A percentile compares a stretch with the other conserved stretches of the same genome.
These are phyloP conservation scores for Glomeris marginata DNA, from an alignment of 2,888 invertebrate genomes.

Conservation along the genomic window DNA sequence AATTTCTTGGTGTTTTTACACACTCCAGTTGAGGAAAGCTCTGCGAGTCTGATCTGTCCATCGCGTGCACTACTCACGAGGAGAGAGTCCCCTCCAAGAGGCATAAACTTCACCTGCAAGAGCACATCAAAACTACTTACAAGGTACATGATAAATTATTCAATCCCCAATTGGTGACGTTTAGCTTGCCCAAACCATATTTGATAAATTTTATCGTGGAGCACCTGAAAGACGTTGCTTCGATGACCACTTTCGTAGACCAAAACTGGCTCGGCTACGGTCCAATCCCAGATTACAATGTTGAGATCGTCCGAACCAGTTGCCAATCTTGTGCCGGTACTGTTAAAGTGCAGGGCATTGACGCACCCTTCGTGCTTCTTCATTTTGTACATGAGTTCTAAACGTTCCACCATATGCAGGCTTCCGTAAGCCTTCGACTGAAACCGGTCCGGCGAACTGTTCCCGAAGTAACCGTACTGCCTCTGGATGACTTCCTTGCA, in stretches of 20 bases:
- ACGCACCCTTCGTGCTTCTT: conserved; percentile 77
- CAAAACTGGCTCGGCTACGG: conserved; percentile 46
- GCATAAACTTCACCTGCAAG: conserved; percentile 59
- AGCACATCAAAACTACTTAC: conserved; percentile 2
- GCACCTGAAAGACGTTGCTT: conserved; percentile 69
- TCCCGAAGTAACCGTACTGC: conserved; percentile 38
- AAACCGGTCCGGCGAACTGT: conserved; percentile 41
- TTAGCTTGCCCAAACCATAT: too few relatives aligned
- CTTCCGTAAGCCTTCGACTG: conserved; percentile 62
- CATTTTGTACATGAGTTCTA: conserved; percentile 60
- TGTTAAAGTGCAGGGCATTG: conserved; percentile 80
- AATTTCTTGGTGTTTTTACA: conserved; percentile 44
- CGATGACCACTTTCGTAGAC: conserved; percentile 65
- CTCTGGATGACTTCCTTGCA: conserved; percentile 41
- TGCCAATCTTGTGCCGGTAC: conserved; percentile 56
- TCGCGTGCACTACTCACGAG: conserved; percentile 79
- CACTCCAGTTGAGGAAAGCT: conserved; percentile 35
- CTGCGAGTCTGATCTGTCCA: conserved; percentile 57
- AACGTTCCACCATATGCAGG: conserved; percentile 60
- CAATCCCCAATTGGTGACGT: too few relatives aligned
- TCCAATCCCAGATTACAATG: conserved; percentile 86
- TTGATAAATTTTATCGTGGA: too few relatives aligned
- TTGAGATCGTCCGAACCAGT: conserved; percentile 83
- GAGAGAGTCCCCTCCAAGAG: conserved; percentile 58
- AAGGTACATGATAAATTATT: too few relatives aligned